Evolutionary conservation across 2,113 vertebrate species (phyloP), one percentile per base, ranked within the genome.

Genomic region (Monarcha castaneiventris): DNA sequence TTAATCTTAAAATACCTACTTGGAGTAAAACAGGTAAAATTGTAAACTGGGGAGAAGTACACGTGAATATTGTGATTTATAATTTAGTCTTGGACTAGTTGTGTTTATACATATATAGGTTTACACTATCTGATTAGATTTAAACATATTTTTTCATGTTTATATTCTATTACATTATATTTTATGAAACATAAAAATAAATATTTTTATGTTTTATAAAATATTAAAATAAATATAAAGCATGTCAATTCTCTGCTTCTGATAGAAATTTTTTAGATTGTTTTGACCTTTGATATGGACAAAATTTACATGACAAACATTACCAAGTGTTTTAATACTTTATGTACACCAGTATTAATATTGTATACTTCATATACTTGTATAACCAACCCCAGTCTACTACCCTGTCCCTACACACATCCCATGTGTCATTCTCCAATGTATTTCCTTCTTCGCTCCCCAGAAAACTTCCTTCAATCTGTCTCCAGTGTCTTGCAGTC

Each of bases 351-450:
- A 73, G 6, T 68, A 59, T n/a, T 62, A 55, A 56, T 43, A 39
- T 30, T 81, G 33, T 48, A 5, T 75, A 20, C 13, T 67, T 72
- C n/a, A n/a, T 71, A 25, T 25, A 27, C 51, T 78, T 59, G 9
- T 59, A 37, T 51, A 59, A 25, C 35, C 13, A 3, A 49, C 30
- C 29, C 16, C 37, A 52, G 15, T 32, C 44, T 52, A n/a, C 37
- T 84, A 16, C 29, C 12, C 19, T 64, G 29, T 46, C 33, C 16
- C 41, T 68, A 12, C 10, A 64, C 23, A 16, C 10, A 49, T 16
- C 1, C 0, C 10, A 37, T 0, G 0, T 16, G 7, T 68, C 22
- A 17, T 68, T 89, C 52, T 68, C 44, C 14, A 46, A 32, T 44
- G 35, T 81, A 64, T 55, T 82, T 49, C 43, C 10, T 78, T 33